phyloP scores from a whole-genome alignment of 2,797 vertebrate species.

The Eidolon dupreanum region DNA sequence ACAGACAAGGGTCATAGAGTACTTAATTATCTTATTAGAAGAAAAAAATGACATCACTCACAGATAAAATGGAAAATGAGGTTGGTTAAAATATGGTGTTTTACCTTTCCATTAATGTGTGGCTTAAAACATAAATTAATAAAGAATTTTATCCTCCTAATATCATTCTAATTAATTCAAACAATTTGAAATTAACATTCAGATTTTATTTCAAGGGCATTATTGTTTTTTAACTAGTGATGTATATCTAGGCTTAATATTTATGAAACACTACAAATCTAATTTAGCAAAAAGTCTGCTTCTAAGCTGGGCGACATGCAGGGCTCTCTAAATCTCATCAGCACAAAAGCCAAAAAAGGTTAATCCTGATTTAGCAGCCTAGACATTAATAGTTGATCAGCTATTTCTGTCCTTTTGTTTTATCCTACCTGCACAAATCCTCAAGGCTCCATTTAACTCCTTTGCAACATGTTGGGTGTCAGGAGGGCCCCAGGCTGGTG shows the following conservation, averaged over 20 bases:
- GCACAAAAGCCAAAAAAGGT: slow-evolving; percentile 70
- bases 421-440: slow-evolving; percentile 65
- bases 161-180: slow-evolving; percentile 47
- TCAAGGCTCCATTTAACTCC: slow-evolving; percentile 15
- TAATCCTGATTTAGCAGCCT: slow-evolving; percentile 73
- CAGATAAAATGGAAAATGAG: neutral
- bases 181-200: slow-evolving; percentile 39
- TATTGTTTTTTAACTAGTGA: slow-evolving; percentile 37
- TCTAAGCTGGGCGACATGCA: slow-evolving; percentile 1
- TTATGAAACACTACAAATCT: slow-evolving; percentile 59
- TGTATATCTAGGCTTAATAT: slow-evolving; percentile 53
- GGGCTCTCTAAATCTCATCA: slow-evolving; percentile 71
- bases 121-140: slow-evolving; percentile 3
- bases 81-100: neutral
- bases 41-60: slow-evolving; percentile 33
- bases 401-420: slow-evolving; percentile 69
- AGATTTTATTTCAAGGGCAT: slow-evolving; percentile 35
- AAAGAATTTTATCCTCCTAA: slow-evolving; percentile 1
- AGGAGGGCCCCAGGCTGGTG: slow-evolving; percentile 3
- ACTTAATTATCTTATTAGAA: neutral
- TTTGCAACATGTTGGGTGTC: neutral
- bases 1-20: neutral
- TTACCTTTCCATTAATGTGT: neutral
- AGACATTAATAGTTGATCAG: slow-evolving; percentile 71
- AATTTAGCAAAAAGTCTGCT: slow-evolving; percentile 61